Base-by-base conservation (phyloP, 1,140 invertebrate species). In the Branchinecta lindahli region DNA sequence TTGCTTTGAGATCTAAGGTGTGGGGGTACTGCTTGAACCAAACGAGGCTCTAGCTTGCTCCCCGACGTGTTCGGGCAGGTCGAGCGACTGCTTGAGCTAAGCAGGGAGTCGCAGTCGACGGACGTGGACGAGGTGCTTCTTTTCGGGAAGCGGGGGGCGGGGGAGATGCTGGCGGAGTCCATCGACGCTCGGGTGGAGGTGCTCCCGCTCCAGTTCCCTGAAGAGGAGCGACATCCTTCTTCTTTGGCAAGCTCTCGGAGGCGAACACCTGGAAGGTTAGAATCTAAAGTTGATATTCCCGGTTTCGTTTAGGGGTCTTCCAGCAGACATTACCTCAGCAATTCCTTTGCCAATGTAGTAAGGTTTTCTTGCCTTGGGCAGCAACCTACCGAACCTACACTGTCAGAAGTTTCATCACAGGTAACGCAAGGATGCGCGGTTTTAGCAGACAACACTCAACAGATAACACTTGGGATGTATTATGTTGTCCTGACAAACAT, bases 171-270 rank as follows among this genome's bases (percentile, higher is more conserved):
- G 66, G 77, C 78, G 0, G 79, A 80, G 69, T 80, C 80, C 44
- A 81, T 66, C 0, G 79, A 81, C 33, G 91, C 89, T 70, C 91
- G 81, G 52, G 91, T 92, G 73, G 89, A 93, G 0, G 89, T 93
- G 75, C 89, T 92, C 3, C 90, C 90, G 74, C 90, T 92, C 93
- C 93, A 95, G 78, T 95, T 94, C 66, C 93, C 93, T 71, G 89
- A 92, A 65, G 90, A 92, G 0, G 90, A 93, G 78, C 91, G 88
- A 33, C 87, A 85, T 8, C 81, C 81, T 76, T 92, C 90, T 70
- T 89, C 88, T 76, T 84, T 85, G 68, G 82, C 81, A 70, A 75
- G 78, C 44, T 66, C 85, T 74, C 52, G 12, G 4, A 61, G 52
- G 52, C 52, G 52, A 20, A 61, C 52, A 12, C 52, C 52, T 61